Percentiles rank a stretch among this genome's conserved stretches.
phyloP scores from a whole-genome alignment of 2,797 vertebrate genomes.

The Anas acuta region DNA sequence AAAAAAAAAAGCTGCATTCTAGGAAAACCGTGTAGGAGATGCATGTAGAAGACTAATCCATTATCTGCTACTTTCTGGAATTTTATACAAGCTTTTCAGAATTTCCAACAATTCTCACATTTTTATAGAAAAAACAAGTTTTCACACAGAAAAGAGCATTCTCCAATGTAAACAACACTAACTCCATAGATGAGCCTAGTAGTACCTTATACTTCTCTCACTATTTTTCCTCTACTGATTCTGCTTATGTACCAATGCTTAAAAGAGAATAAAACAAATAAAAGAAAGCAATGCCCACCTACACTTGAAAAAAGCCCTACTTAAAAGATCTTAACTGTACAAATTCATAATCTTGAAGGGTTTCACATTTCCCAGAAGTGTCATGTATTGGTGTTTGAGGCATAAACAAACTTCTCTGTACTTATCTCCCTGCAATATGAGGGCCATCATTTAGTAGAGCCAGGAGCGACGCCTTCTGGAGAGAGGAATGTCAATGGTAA shows the following conservation, averaged over 20 bases:
- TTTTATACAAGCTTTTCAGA: neutral
- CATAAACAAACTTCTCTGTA: neutral
- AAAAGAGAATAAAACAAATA: neutral
- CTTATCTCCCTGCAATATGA: neutral
- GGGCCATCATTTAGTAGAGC: neutral
- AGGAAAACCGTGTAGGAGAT: neutral
- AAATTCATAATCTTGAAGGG: neutral
- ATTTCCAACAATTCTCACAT: neutral
- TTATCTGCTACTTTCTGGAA: neutral
- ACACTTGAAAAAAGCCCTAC: neutral
- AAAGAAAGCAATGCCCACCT: neutral
- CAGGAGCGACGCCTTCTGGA: neutral
- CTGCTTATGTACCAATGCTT: neutral
- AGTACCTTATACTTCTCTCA: neutral
- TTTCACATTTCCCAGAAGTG: neutral
- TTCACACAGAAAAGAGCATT: neutral
- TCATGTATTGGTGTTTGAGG: neutral
- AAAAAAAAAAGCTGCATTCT: neutral
- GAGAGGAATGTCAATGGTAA: rapidly evolving
- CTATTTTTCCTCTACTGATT: neutral
- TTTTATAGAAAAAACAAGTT: neutral
- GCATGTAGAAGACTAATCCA: neutral
- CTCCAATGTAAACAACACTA: neutral
- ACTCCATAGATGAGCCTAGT: neutral
- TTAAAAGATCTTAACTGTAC: neutral